phyloP scores from a whole-genome alignment of 1,140 invertebrate genomes.

The Agrypnia vestita region DNA sequence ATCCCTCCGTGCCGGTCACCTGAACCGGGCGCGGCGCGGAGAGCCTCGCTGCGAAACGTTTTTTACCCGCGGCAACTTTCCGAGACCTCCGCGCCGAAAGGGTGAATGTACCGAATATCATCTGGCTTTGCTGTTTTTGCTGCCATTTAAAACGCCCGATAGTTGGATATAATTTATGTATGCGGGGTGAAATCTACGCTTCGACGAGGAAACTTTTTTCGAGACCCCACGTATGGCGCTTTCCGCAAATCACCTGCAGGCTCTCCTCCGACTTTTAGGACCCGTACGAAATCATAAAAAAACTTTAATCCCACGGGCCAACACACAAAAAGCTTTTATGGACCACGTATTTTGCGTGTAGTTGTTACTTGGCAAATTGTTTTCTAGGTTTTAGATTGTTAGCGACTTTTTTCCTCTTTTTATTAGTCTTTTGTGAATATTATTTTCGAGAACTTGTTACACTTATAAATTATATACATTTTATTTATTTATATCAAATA shows the following conservation, averaged over 20 bases:
- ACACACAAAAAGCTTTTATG: slow-evolving; percentile 38
- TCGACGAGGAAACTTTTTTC: slow-evolving; percentile 12
- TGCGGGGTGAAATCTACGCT: neutral
- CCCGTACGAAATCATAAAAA: slow-evolving; percentile 34
- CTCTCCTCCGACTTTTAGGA: slow-evolving; percentile 36
- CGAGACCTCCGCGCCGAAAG: neutral
- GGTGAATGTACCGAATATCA: neutral
- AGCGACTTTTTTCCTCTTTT: slow-evolving; percentile 18
- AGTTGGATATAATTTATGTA: slow-evolving; percentile 7
- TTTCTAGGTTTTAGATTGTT: slow-evolving; percentile 23
- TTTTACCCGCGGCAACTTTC: no score
- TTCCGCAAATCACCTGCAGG: slow-evolving; percentile 34
- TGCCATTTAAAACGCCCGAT: neutral
- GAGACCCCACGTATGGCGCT: slow-evolving; percentile 7
- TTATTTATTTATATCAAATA: no score
- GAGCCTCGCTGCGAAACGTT: neutral
- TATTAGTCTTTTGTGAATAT: no score
- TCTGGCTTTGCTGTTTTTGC: neutral
- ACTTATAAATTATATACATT: neutral
- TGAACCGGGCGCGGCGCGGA: neutral
- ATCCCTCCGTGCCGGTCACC: slow-evolving; percentile 4
- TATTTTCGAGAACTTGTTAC: no score
- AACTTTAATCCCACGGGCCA: slow-evolving; percentile 38
- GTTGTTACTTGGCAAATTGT: slow-evolving; percentile 3
- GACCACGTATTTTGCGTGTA: neutral